These are phyloP conservation scores for Stigmatopora argus DNA, from an alignment of 2,113 vertebrate genomes.

Conservation along the genomic window DNA sequence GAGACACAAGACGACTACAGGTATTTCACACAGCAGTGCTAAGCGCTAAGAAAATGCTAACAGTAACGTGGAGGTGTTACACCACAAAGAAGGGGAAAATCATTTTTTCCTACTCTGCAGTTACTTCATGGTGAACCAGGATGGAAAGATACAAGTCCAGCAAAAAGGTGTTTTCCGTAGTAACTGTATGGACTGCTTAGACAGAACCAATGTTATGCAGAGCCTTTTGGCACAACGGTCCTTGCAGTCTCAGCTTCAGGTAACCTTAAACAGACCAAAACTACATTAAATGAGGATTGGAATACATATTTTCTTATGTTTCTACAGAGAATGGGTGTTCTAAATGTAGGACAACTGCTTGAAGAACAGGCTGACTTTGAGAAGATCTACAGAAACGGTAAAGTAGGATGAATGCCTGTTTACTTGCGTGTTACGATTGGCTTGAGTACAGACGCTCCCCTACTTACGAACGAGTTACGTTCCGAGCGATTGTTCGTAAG, in stretches of 20 bases:
- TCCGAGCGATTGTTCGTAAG: too few relatives aligned
- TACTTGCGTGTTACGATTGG: slow-evolving; percentile 3
- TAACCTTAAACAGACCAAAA: neutral
- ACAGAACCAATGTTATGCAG: slow-evolving; percentile 95
- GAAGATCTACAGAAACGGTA: slow-evolving; percentile 97
- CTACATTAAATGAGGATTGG: neutral
- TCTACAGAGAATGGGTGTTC: slow-evolving; percentile 86
- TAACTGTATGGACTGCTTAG: slow-evolving; percentile 98
- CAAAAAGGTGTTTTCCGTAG: slow-evolving; percentile 93
- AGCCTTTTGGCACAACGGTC: slow-evolving; percentile 87
- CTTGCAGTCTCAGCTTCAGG: slow-evolving; percentile 91
- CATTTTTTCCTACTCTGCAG: slow-evolving; percentile 50
- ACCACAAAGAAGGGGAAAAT: neutral
- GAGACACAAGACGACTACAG: slow-evolving; percentile 88
- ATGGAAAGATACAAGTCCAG: slow-evolving; percentile 75
- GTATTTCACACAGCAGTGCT: slow-evolving; percentile 53
- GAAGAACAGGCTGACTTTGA: slow-evolving; percentile 96
- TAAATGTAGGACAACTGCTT: slow-evolving; percentile 89
- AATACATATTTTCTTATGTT: slow-evolving; percentile 5
- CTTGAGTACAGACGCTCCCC: too few relatives aligned
- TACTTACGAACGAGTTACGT: too few relatives aligned
- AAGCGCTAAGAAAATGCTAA: neutral
- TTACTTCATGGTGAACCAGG: slow-evolving; percentile 87
- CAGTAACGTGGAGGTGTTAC: neutral
- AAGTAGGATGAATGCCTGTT: fast-evolving